Conservation (phyloP, 2,888 invertebrate genomes). For the Acrobasis repandana region DNA sequence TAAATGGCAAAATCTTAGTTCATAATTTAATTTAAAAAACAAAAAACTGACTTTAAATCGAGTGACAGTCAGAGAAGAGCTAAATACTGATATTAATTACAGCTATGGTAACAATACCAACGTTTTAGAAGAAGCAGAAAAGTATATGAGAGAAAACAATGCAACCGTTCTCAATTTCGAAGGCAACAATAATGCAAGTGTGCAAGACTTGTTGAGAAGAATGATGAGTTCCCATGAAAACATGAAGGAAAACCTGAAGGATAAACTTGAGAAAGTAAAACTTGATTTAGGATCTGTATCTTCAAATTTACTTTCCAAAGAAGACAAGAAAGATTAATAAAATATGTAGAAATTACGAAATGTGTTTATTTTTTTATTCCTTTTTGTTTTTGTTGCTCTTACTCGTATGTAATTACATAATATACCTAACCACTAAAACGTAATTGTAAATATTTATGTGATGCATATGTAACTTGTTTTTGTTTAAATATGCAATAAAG, state of each 20-base stretch:
- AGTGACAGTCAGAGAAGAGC: too few relatives aligned
- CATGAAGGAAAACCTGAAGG: slow-evolving; percentile 49
- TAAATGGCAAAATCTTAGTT: too few relatives aligned
- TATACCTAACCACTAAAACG: too few relatives aligned
- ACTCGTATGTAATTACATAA: too few relatives aligned
- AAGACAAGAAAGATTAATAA: slow-evolving; percentile 36
- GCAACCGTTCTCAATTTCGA: slow-evolving; percentile 62
- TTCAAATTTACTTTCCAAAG: slow-evolving; percentile 40
- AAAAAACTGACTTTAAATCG: too few relatives aligned
- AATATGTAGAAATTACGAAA: neutral
- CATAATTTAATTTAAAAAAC: too few relatives aligned
- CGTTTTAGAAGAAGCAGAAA: slow-evolving; percentile 39
- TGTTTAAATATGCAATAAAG: too few relatives aligned
- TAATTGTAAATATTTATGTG: too few relatives aligned
- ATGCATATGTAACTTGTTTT: too few relatives aligned
- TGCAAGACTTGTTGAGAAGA: slow-evolving; percentile 50
- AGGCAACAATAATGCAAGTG: slow-evolving; percentile 26
- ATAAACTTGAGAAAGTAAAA: slow-evolving; percentile 48
- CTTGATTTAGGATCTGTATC: slow-evolving; percentile 45
- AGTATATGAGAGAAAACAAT: slow-evolving; percentile 56
- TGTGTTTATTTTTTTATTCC: too few relatives aligned
- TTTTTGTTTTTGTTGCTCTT: too few relatives aligned
- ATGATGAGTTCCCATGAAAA: slow-evolving; percentile 50
- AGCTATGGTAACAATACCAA: slow-evolving; percentile 46
- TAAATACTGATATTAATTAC: slow-evolving; percentile 6